Percentiles rank a stretch among this genome's conserved stretches.
These are phyloP conservation scores for Silurus meridionalis DNA, from an alignment of 2,113 vertebrate species.

Conservation along the genomic window DNA sequence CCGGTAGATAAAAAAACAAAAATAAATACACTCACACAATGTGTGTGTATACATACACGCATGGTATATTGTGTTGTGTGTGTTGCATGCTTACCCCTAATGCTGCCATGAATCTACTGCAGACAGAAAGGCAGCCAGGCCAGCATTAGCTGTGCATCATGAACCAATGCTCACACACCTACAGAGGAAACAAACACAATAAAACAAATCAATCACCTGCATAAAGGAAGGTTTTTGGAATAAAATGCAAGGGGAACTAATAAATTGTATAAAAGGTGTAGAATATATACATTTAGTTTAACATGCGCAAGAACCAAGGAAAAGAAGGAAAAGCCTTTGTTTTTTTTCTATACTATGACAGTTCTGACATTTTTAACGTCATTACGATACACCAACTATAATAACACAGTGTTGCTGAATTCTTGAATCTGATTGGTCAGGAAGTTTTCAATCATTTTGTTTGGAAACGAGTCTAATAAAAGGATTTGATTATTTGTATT, in stretches of 20 bases:
- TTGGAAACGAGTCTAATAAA: no score
- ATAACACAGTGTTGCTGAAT: not conserved
- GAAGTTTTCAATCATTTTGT: not conserved
- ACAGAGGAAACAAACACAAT: constrained; percentile 30
- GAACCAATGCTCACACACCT: constrained; percentile 39
- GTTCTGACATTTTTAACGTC: not conserved
- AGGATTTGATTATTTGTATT: no score
- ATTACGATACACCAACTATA: not conserved
- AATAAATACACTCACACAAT: not conserved
- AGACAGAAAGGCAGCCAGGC: constrained; percentile 44
- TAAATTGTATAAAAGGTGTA: not conserved
- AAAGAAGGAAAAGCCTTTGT: not conserved
- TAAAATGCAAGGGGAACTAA: not conserved
- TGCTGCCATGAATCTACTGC: constrained; percentile 54
- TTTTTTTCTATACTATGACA: not conserved
- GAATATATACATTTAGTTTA: not conserved
- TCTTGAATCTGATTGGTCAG: not conserved
- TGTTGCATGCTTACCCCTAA: constrained; percentile 45
- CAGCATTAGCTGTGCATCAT: constrained; percentile 52
- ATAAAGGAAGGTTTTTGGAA: not conserved
- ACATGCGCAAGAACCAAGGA: not conserved
- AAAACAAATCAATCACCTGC: not conserved
- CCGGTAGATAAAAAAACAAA: not conserved
- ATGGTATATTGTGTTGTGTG: not conserved
- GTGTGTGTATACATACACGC: no score